A percentile compares a stretch with the other conserved stretches of the same genome.
Evolutionary conservation across 2,113 vertebrate genomes (phyloP).

Genomic region (Phoenicopterus ruber): DNA sequence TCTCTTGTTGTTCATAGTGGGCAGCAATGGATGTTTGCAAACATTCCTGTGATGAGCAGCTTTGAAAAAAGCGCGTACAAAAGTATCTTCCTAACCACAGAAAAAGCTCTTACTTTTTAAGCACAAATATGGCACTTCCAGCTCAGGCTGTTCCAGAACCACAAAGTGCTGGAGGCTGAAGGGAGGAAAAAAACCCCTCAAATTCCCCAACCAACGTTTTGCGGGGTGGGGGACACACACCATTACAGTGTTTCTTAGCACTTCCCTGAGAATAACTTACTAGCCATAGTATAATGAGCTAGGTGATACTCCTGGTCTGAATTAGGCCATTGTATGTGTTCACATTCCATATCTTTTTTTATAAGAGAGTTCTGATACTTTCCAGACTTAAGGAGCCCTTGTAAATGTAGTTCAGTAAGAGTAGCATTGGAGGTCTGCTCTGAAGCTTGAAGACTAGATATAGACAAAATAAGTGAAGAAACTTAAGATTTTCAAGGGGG

Average conservation of each 20-base stretch:
- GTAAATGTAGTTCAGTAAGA: background rate
- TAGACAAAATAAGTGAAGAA: background rate
- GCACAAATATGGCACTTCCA: background rate
- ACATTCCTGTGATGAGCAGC: background rate
- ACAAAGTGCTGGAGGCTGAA: background rate
- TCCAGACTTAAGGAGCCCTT: background rate
- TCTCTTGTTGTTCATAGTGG: background rate
- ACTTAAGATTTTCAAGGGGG: background rate
- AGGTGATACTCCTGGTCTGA: background rate
- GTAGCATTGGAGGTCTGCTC: background rate
- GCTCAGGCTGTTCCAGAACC: background rate
- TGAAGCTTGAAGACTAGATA: background rate
- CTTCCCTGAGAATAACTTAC: background rate
- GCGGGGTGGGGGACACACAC: too few species aligned
- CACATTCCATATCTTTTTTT: background rate
- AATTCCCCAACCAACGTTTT: background rate
- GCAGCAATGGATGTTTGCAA: background rate
- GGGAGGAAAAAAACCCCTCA: too few species aligned
- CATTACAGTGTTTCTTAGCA: background rate
- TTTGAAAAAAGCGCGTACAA: background rate
- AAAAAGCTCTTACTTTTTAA: background rate
- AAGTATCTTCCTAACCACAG: background rate
- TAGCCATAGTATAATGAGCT: background rate
- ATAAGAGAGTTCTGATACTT: background rate
- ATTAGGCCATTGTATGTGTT: background rate